Base-by-base conservation (phyloP, 1,140 invertebrate genomes). In the Drosophila aff. region DNA sequence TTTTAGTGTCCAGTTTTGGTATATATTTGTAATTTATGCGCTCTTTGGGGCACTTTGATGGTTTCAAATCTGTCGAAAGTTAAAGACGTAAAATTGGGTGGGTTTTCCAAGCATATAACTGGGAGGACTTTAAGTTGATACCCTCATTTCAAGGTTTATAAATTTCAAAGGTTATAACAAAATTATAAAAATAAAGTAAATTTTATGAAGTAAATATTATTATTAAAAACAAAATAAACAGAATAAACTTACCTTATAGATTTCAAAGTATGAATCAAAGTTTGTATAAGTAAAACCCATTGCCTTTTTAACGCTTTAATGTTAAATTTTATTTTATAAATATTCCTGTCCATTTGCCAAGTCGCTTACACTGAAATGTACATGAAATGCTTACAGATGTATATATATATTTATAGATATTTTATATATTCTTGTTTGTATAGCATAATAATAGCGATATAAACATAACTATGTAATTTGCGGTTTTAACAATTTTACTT, bases 241-340 rank as follows among this genome's bases (percentile, higher is more conserved):
- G 15, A 4, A 36, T 38, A 36, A 31, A 31, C 52, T 38, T 55
- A 55, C 52, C 4, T 11, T 1, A 6, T 2, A 5, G 6, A 9
- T 7, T 9, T 46, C 2, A 26, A 16, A 31, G 33, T 38, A 10
- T 10, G 3, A 13, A 26, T 46, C 4, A 18, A 33, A 9, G 5
- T 4, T 0, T 2, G 21, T 9, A 6, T 10, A 23, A 38, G 9
- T 16, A 38, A n/a, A 55, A 23, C 4, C 2, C 40, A 3, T 50
- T 49, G n/a, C 26, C 23, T 49, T 49, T 66, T 79, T 86, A 82
- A 86, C 79, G 60, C 60, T 59, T 87, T 76, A 68, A 69, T 71
- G 69, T 86, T 81, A 57, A 81, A 73, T 80, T 80, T 84, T 76
- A 87, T 86, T 82, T 79, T 86, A 86, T 87, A 86, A 87, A 82